Conservation (phyloP, 2,113 vertebrate species). For the Nymphicus hollandicus region DNA sequence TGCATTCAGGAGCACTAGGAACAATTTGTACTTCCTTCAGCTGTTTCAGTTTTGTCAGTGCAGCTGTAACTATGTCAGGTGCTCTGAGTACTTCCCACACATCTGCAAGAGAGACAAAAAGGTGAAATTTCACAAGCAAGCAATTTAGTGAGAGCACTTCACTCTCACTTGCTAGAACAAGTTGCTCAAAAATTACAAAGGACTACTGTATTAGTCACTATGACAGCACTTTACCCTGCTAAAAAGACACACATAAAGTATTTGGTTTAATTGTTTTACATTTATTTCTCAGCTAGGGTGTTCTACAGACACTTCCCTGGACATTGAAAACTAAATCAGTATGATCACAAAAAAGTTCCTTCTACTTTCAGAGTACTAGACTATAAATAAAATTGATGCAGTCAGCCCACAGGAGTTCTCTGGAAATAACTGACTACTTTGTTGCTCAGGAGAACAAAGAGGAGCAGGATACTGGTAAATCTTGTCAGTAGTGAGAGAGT, state of each 20-base stretch:
- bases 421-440: not conserved
- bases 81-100: not conserved
- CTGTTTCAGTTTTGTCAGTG: not conserved
- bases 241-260: not conserved
- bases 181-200: not conserved
- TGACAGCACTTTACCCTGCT: not conserved
- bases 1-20: not conserved
- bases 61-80: not conserved
- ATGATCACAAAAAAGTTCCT: not conserved
- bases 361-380: not conserved
- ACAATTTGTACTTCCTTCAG: not conserved
- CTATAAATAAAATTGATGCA: not conserved
- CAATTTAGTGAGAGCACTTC: not conserved
- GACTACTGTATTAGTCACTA: not conserved
- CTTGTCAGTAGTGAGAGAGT: not conserved
- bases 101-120: not conserved
- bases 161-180: not conserved
- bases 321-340: not conserved
- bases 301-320: not conserved
- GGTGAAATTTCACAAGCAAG: not conserved
- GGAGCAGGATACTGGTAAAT: not conserved
- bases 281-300: not conserved
- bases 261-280: not conserved
- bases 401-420: not conserved
- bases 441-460: not conserved